Evolutionary conservation across 2,113 vertebrate genomes (phyloP).

Genomic region (Oreotrochilus melanogaster): DNA sequence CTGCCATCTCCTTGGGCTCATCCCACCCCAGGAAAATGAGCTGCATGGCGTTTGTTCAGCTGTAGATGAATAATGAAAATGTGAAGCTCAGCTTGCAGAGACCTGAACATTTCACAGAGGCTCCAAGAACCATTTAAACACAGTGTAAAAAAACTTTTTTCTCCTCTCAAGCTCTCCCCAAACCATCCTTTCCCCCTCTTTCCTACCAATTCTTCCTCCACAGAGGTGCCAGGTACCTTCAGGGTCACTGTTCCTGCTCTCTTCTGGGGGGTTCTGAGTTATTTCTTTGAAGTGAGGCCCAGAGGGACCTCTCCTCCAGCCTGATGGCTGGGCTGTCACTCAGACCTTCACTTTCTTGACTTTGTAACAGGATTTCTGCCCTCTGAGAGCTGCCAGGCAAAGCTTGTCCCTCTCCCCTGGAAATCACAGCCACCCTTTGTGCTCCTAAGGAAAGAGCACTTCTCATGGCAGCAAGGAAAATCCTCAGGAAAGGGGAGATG

Average conservation of each 20-base stretch:
- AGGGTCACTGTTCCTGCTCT: not conserved
- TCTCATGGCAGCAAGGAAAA: not conserved
- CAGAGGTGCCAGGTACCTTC: not conserved
- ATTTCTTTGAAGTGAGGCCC: not conserved
- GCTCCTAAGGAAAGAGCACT: not conserved
- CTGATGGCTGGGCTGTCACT: not conserved
- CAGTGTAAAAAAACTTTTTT: not conserved
- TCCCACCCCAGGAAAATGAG: not conserved
- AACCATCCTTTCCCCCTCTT: not conserved
- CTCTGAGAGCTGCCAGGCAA: not conserved
- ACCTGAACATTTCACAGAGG: not conserved
- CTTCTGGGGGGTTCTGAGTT: not conserved
- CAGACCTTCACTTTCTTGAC: not conserved
- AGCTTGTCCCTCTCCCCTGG: not conserved
- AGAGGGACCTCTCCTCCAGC: not conserved
- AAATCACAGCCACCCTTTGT: not conserved
- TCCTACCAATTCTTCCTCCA: rapidly evolving
- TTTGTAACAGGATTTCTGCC: not conserved
- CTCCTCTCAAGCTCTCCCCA: not conserved
- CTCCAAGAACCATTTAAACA: not conserved
- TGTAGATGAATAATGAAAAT: rapidly evolving
- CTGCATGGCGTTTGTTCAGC: not conserved
- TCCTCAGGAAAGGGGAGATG: not conserved
- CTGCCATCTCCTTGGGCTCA: not conserved
- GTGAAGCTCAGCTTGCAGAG: not conserved